Evolutionary conservation across 2,113 vertebrate species (phyloP), one percentile per base, ranked within the genome.

Genomic region (Morone saxatilis): DNA sequence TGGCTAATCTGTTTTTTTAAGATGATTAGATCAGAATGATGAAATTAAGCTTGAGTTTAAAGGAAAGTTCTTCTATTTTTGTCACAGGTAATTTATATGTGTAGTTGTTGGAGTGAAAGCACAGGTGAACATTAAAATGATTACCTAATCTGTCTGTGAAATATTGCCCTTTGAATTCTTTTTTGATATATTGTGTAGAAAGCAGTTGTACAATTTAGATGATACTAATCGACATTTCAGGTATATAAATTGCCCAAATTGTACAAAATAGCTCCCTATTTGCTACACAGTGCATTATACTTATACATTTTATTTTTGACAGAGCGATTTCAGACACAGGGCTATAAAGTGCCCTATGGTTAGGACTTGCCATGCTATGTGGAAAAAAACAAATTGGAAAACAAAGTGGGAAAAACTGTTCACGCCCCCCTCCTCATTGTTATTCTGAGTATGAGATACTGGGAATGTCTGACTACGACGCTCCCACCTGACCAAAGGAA

Each of bases 11-110:
- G 5, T 79, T 57, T 61, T 67, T 43, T 72, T 50, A 56, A 80
- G 57, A 63, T 69, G 65, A 72, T 80, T 70, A 70, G 61, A 41
- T 71, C 47, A 72, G 57, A 78, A 76, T 36, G 48, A 83, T 70
- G 45, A 71, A 72, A 75, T 54, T 43, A 51, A 47, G 36, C 25
- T 77, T 6, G 25, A 86, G 47, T 54, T 36, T n/a, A 48, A 47
- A 48, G 17, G 2, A 43, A 36, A 51, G n/a, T 25, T 71, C 9
- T 22, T 48, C 11, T 51, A 11, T 67, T 54, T 70, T 47, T 31
- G 62, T n/a, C 47, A 43, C 7, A 2, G 10, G 22, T 36, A 38
- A 66, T 51, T 43, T 22, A 16, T 50, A 56, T 48, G 20, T 57
- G 25, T n/a, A 19, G 48, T 6, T 36, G 4, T 50, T 36, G 16